Evolutionary conservation across 1,140 invertebrate genomes (phyloP), one percentile per base, ranked within the genome.

Genomic region (Leptinotarsa texana): DNA sequence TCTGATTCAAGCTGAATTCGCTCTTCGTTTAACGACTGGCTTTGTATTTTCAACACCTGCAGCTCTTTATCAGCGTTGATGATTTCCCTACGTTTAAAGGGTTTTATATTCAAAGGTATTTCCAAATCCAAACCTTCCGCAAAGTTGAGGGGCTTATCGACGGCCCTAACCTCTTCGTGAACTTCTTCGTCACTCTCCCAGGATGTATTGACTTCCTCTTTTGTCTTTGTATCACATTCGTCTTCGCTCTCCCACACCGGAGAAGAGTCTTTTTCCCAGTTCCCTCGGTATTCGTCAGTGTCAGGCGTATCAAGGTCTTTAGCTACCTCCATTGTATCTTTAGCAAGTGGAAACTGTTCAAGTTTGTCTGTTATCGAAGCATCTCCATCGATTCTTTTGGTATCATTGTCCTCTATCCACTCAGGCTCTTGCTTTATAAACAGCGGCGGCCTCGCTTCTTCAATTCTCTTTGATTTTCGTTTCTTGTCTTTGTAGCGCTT

Each of bases 151-250:
- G 22, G 42, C 63, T 73, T 70, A 33, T 74, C 27, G 13, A 57
- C 33, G 21, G n/a, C 13, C 1, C 24, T 27, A 8, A 8, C 27
- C 22, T 65, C 69, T 62, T 75, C 68, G 47, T 75, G 75, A 18
- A 76, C 22, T 47, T 83, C 82, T n/a, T 83, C 82, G 33, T 84
- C 83, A 69, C 81, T 83, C 72, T 84, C 82, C 82, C 82, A 83
- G 3, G 78, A 81, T 27, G 63, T 75, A 63, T 80, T 80, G 13
- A 71, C 15, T 61, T 74, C 74, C 13, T 69, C 8, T 65, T 68
- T 66, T 17, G 69, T 13, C 57, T 71, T 70, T 57, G 61, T n/a
- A 22, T 27, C 33, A 3, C 66, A 22, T 15, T 76, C 78, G 3
- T 81, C 77, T 13, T 81, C 80, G 22, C 75, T 81, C 72, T 82